A percentile compares a stretch with the other conserved stretches of the same genome.
phyloP scores from a whole-genome alignment of 2,113 vertebrate genomes.

The Caranx melampygus region DNA sequence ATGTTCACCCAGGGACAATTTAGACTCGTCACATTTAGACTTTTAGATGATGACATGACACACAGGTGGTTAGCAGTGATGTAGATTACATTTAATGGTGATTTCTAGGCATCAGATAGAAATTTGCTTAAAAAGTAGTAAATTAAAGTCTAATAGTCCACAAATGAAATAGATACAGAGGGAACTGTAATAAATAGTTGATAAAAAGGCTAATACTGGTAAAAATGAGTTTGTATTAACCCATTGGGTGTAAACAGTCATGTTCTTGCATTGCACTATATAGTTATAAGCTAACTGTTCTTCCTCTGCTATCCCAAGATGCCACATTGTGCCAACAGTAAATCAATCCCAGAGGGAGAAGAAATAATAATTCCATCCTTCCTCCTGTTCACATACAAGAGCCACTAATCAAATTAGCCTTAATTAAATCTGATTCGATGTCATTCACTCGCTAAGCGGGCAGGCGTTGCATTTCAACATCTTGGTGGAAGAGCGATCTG shows the following conservation, averaged over 20 bases:
- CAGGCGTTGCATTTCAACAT: constrained; percentile 27
- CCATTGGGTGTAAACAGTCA: too few relatives aligned
- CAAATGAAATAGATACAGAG: too few relatives aligned
- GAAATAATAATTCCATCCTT: constrained; percentile 55
- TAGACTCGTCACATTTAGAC: constrained; percentile 26
- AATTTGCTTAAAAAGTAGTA: too few relatives aligned
- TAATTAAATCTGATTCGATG: constrained; percentile 54
- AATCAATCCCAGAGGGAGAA: constrained; percentile 52
- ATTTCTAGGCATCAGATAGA: too few relatives aligned
- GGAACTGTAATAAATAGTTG: too few relatives aligned
- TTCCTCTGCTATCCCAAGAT: background rate
- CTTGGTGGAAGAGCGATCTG: constrained; percentile 16
- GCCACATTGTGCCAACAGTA: constrained; percentile 26
- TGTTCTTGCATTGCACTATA: background rate
- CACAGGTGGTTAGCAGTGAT: background rate
- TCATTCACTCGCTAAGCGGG: constrained; percentile 49
- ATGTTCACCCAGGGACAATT: constrained; percentile 26
- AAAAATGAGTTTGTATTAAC: too few relatives aligned
- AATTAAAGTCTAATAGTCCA: too few relatives aligned
- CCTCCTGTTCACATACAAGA: constrained; percentile 48
- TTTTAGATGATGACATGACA: constrained; percentile 4
- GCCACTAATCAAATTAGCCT: constrained; percentile 64
- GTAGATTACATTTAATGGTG: too few relatives aligned
- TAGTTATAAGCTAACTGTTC: constrained; percentile 10
- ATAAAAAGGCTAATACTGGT: too few relatives aligned